Base-by-base conservation (phyloP, 2,888 invertebrate genomes). In the Apotomis betuletana region DNA sequence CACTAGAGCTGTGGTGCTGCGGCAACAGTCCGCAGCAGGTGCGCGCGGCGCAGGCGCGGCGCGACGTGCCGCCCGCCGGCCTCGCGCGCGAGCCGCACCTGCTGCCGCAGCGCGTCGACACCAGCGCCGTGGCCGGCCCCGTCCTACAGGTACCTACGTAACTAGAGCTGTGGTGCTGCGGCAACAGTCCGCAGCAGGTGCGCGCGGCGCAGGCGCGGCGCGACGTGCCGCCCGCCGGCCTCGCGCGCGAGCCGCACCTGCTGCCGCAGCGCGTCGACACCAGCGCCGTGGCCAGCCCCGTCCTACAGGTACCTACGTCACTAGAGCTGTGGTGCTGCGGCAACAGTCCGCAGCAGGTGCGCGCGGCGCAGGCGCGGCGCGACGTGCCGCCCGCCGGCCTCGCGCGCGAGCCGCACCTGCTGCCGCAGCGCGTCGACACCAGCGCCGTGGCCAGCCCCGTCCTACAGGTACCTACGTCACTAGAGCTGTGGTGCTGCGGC, bases 1-100 rank as follows among this genome's bases (percentile, higher is more conserved):
- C 81, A 83, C 94, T 88, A 59, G 87, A 83, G 77, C 88, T 87
- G 52, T 95, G 91, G 85, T 83, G 85, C 12, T 96, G 96, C n/a
- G n/a, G 96, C 52, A 94, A 94, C 54, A 95, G 95, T 77, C 96
- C 96, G 70, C 95, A 95, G 83, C 93, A 94, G 46, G 90, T 96
- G 51, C 91, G 95, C 49, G 92, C 95, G 70, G 90, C 94, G 63
- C 94, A 92, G 83, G 85, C 94, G 85, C 81, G 91, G 67, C 93
- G 85, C n/a, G 27, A 8, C 8, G 44, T 27, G 49, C 80, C 81
- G 36, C 81, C 81, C 55, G 27, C 78, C 59, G 44, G 74, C 67
- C 54, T 80, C 64, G 54, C 57, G 62, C 73, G 51, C 73, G 84
- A 85, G 63, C 77, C 80, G 74, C 96, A 96, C 85, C 91, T 96